These are phyloP conservation scores for Drosophila oshimai DNA, from an alignment of 1,140 invertebrate genomes.

Conservation along the genomic window DNA sequence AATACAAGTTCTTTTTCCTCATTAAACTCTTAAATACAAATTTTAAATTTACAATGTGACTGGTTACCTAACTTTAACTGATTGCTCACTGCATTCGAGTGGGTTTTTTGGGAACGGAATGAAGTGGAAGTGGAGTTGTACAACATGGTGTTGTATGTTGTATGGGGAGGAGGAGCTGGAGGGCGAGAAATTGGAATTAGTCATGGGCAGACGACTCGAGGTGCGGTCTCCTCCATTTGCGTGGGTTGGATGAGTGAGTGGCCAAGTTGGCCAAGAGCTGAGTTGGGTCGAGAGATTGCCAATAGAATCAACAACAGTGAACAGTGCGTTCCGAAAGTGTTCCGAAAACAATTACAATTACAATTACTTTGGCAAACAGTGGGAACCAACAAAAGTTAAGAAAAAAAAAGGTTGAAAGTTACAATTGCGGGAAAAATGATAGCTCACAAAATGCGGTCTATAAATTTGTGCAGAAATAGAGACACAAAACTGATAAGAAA, in stretches of 20 bases:
- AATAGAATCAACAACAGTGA: conserved; percentile 68
- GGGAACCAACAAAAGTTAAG: conserved; percentile 17
- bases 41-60: neutral
- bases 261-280: too few relatives aligned
- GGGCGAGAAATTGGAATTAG: conserved; percentile 17
- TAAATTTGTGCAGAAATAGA: too few relatives aligned
- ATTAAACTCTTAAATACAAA: too few relatives aligned
- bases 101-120: conserved; percentile 2
- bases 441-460: neutral
- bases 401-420: neutral
- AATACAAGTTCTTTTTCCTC: too few relatives aligned
- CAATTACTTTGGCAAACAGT: conserved; percentile 65
- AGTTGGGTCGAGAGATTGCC: conserved; percentile 35
- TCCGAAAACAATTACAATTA: conserved; percentile 53
- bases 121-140: too few relatives aligned
- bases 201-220: conserved; percentile 31
- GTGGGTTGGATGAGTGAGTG: conserved; percentile 34
- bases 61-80: neutral
- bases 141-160: neutral
- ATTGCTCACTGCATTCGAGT: conserved; percentile 19
- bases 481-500: too few relatives aligned
- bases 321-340: conserved; percentile 32
- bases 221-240: conserved; percentile 23
- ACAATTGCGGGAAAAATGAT: conserved; percentile 19
- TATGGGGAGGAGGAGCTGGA: neutral